Conservation (phyloP, 92 coral and sea anemone genomes). For the Porites cylindrica region DNA sequence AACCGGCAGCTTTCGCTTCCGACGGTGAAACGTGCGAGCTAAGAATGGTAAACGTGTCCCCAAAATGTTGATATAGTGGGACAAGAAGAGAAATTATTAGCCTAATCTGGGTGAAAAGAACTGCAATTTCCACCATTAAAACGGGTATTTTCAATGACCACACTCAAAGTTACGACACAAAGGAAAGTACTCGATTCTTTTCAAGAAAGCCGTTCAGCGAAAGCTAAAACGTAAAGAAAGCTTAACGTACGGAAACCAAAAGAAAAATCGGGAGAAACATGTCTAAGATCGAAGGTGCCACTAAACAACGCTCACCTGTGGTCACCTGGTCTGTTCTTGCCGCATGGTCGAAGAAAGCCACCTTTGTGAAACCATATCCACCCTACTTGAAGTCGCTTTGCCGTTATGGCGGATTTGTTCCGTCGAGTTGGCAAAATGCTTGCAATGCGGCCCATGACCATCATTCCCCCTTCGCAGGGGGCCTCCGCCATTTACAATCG, state of each 20-base stretch:
- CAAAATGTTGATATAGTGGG: background rate
- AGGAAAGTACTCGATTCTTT: conserved; percentile 27
- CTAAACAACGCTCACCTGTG: conserved; percentile 81
- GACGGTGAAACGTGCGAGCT: conserved; percentile 7
- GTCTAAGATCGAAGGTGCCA: conserved; percentile 75
- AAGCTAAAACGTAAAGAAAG: conserved; percentile 52
- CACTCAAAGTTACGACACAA: conserved; percentile 1
- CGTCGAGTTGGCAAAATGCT: conserved; percentile 99
- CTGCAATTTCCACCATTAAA: background rate
- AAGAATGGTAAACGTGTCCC: background rate
- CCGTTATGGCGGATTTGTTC: conserved; percentile 99
- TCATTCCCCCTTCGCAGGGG: conserved; percentile 99
- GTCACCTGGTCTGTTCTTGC: conserved; percentile 72
- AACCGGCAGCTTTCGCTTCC: conserved; percentile 22
- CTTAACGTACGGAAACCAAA: conserved; percentile 70
- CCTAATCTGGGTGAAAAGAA: background rate
- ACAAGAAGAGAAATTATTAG: background rate
- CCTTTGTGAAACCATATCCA: conserved; percentile 88
- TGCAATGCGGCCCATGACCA: conserved; percentile 99
- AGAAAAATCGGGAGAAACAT: conserved; percentile 45
- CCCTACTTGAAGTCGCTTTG: conserved; percentile 82
- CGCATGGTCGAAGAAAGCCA: conserved; percentile 58
- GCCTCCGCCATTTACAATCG: conserved; percentile 93
- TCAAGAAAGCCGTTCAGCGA: conserved; percentile 29
- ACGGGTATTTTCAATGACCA: background rate